A percentile compares a stretch with the other conserved stretches of the same genome.
These are phyloP conservation scores for Pachyrhynchus sulphureomaculatus DNA, from an alignment of 1,140 invertebrate species.

Conservation along the genomic window DNA sequence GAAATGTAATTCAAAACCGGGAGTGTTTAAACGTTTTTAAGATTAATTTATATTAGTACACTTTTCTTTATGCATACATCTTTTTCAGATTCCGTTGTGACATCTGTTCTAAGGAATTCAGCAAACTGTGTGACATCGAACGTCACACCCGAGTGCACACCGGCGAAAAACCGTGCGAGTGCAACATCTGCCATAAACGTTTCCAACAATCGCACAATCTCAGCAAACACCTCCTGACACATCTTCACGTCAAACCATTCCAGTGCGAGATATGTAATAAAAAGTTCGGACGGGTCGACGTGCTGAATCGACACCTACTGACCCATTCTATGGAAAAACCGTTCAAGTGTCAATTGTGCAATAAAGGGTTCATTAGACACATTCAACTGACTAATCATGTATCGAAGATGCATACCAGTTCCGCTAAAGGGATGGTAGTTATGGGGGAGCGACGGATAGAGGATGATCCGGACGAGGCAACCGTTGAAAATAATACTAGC, in stretches of 20 bases:
- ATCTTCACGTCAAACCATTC: slow-evolving; percentile 79
- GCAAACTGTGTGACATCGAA: slow-evolving; percentile 46
- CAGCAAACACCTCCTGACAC: slow-evolving; percentile 79
- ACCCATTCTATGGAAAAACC: slow-evolving; percentile 45
- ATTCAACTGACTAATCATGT: slow-evolving; percentile 28
- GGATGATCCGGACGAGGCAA: too few species aligned
- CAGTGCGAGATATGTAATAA: slow-evolving; percentile 67
- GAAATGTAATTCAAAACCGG: too few species aligned
- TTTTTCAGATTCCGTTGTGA: slow-evolving; percentile 36
- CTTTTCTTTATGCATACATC: too few species aligned
- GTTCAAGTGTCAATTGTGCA: slow-evolving; percentile 39
- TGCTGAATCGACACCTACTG: slow-evolving; percentile 45
- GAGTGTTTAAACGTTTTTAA: too few species aligned
- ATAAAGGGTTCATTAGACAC: slow-evolving; percentile 42
- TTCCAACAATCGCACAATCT: slow-evolving; percentile 86
- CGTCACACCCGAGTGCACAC: slow-evolving; percentile 55
- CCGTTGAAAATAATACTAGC: too few species aligned
- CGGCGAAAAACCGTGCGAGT: slow-evolving; percentile 66
- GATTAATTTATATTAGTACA: too few species aligned
- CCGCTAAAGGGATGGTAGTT: neutral
- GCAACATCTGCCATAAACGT: slow-evolving; percentile 71
- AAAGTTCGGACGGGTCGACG: slow-evolving; percentile 43
- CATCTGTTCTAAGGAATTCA: slow-evolving; percentile 42
- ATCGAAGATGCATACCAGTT: slow-evolving; percentile 18
- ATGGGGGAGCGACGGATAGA: neutral